Evolutionary conservation across 2,888 invertebrate species (phyloP), one percentile per base, ranked within the genome.

Genomic region (Pocota personata): DNA sequence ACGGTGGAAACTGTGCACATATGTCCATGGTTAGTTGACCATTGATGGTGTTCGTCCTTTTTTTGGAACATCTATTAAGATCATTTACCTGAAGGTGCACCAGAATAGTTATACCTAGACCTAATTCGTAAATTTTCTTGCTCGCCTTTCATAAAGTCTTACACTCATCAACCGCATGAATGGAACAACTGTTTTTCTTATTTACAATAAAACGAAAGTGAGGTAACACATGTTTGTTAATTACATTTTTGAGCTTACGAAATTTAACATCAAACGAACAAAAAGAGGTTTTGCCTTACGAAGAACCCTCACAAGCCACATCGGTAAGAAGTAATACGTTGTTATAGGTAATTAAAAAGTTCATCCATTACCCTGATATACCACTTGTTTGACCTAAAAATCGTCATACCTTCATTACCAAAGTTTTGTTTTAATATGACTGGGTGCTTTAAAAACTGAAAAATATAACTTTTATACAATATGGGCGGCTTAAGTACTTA

Each of bases 21-120:
- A 52, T 43, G 52, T 32, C 52, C 35, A 43, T 24, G 52, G 12
- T 73, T 43, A 27, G 37, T 37, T 48, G 72, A 14, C 48, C 58
- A 48, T 50, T 3, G 50, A n/a, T 43, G 43, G 55, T 46, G 43
- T 43, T 40, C 37, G 30, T 24, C 50, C 7, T 37, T 43, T n/a
- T 14, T 12, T 2, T 24, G 16, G 35, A 76, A 55, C 37, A 72
- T 43, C 64, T 32, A 55, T 43, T 55, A n/a, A 64, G 50, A 73
- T 50, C 66, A 40, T 27, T 66, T 48, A 48, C 76, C 57, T 66
- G 46, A 8, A 27, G 40, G 60, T 72, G 48, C 35, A 72, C 46
- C 46, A 19, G 30, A 3, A 35, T 43, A 40, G n/a, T 55, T 27
- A 30, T 52, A 16, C 8, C 2, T 24, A n/a, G n/a, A 24, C 24